A percentile compares a stretch with the other conserved stretches of the same genome.
phyloP scores from a whole-genome alignment of 2,113 vertebrate genomes.

The Mystacornis crossleyi region DNA sequence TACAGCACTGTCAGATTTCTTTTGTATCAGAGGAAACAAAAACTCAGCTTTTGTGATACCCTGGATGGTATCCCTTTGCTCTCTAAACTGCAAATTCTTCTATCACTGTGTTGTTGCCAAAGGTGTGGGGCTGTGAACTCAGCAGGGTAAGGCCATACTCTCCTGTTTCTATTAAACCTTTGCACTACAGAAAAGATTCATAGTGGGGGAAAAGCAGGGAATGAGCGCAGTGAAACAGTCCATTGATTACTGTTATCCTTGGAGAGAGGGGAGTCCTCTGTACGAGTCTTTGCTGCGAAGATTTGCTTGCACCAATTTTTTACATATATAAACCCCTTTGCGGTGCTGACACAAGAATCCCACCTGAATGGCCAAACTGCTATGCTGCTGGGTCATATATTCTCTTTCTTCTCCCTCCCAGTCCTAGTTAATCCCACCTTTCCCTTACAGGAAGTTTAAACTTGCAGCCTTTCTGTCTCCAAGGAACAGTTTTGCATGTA shows the following conservation, averaged over 20 bases:
- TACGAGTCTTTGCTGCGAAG: background rate
- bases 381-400: background rate
- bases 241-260: background rate
- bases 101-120: background rate
- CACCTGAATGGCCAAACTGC: background rate
- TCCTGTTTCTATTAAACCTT: background rate
- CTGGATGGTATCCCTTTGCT: background rate
- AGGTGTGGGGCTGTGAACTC: background rate
- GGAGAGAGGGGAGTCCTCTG: background rate
- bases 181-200: background rate
- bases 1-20: background rate
- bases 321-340: background rate
- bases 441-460: background rate
- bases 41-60: background rate
- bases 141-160: background rate
- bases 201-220: background rate
- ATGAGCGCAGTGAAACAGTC: background rate
- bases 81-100: background rate
- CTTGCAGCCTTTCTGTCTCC: background rate
- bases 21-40: background rate
- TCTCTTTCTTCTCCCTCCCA: background rate
- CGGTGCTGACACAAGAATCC: background rate
- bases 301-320: background rate
- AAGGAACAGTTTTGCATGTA: background rate
- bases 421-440: background rate